phyloP scores from a whole-genome alignment of 2,888 invertebrate species.

The Frankliniella fusca region DNA sequence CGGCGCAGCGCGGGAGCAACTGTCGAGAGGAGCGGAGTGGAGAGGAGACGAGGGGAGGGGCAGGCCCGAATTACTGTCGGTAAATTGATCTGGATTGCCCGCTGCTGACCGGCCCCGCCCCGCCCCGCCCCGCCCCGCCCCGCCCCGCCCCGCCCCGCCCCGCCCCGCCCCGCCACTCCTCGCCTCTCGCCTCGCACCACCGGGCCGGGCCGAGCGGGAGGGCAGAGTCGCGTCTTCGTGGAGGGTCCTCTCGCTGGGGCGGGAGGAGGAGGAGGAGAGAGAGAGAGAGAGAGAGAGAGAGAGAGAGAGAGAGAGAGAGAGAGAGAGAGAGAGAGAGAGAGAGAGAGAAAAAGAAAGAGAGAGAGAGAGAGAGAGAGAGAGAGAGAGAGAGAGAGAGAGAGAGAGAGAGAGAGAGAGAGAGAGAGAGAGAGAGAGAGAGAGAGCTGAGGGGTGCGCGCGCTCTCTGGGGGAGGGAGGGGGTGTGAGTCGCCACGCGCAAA shows the following conservation, averaged over 20 bases:
- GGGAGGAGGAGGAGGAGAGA: not conserved
- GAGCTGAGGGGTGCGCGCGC: not conserved
- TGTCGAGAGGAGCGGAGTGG: too few relatives aligned
- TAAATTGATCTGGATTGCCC: conserved; percentile 21
- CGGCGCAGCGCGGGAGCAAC: too few relatives aligned
- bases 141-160: not conserved
- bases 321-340: not conserved
- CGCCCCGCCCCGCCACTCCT: not conserved
- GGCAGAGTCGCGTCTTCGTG: not conserved
- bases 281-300: not conserved
- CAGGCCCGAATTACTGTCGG: not conserved
- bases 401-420: too few relatives aligned
- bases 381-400: not conserved
- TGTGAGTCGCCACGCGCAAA: not conserved
- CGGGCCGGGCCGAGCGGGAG: not conserved
- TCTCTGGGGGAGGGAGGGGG: not conserved
- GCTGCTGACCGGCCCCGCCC: not conserved
- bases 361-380: not conserved
- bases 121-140: not conserved
- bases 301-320: not conserved
- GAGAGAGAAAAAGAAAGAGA: not conserved
- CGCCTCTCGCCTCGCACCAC: not conserved
- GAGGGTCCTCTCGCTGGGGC: not conserved
- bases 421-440: not conserved
- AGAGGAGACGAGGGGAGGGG: too few relatives aligned